A percentile compares a stretch with the other conserved stretches of the same genome.
Evolutionary conservation across 2,113 vertebrate genomes (phyloP).

Genomic region (Pseudolaguvia tuberculata): DNA sequence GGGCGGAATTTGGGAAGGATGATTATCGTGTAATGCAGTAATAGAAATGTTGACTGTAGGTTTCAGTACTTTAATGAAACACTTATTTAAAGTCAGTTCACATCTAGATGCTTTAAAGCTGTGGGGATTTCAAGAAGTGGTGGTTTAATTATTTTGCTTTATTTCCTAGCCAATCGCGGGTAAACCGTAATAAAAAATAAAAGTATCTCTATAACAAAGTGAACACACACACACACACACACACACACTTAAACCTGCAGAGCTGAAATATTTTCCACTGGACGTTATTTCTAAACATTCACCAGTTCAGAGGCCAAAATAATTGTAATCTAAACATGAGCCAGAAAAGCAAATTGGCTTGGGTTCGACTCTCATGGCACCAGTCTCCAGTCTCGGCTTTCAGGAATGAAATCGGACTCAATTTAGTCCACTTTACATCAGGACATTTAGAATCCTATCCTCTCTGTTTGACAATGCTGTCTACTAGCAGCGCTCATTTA

Average conservation of each 20-base stretch:
- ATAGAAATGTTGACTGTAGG: not conserved
- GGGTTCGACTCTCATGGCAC: not conserved
- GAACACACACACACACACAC: not conserved
- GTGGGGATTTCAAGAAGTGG: not conserved
- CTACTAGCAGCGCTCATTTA: not conserved
- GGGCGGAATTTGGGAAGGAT: not conserved
- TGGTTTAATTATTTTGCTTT: conserved; percentile 8
- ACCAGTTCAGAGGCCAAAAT: conserved; percentile 2
- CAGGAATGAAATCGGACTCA: not conserved
- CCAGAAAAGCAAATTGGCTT: conserved; percentile 33
- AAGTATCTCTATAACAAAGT: not conserved
- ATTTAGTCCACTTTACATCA: not conserved
- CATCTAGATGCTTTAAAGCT: not conserved
- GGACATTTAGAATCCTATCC: not conserved
- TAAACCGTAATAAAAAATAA: conserved; percentile 6
- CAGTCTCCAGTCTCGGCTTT: not conserved
- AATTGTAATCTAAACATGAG: conserved; percentile 23
- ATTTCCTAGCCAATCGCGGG: not conserved
- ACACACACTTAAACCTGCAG: not conserved
- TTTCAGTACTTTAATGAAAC: not conserved
- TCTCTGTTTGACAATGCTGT: not conserved
- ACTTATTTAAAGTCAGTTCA: not conserved
- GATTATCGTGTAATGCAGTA: not conserved
- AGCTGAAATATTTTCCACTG: not conserved
- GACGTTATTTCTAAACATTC: not conserved